A percentile compares a stretch with the other conserved stretches of the same genome.
Evolutionary conservation across 2,113 vertebrate genomes (phyloP).

Genomic region (Lethenteron reissneri): DNA sequence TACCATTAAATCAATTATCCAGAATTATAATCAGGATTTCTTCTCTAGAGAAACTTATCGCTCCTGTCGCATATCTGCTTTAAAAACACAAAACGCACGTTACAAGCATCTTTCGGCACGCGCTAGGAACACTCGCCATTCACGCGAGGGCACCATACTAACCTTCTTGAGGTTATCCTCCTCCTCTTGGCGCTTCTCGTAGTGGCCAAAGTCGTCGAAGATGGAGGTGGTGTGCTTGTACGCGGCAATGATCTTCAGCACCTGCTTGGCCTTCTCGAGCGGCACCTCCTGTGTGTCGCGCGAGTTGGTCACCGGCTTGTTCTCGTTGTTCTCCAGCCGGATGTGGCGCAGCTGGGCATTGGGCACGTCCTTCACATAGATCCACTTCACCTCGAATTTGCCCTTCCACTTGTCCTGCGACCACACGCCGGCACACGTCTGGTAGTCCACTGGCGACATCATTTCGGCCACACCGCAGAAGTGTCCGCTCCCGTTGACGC

Average conservation of each 20-base stretch:
- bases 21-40: too few relatives aligned
- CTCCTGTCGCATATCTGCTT: too few relatives aligned
- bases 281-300: slow-evolving; percentile 99
- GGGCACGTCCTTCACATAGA: slow-evolving; percentile 99
- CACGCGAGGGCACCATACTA: slow-evolving; percentile 14
- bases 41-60: too few relatives aligned
- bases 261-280: slow-evolving; percentile 94
- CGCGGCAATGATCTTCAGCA: slow-evolving; percentile 98
- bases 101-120: too few relatives aligned
- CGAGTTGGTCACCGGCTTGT: slow-evolving; percentile 99
- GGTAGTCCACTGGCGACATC: slow-evolving; percentile 93
- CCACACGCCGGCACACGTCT: slow-evolving; percentile 91
- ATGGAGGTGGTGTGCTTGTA: slow-evolving; percentile 99
- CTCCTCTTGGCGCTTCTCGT: slow-evolving; percentile 98
- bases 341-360: slow-evolving; percentile 98
- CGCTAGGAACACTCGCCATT: too few relatives aligned
- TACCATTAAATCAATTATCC: too few relatives aligned
- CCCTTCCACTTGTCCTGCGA: slow-evolving; percentile 99
- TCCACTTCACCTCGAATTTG: slow-evolving; percentile 95
- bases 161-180: slow-evolving; percentile 99
- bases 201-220: slow-evolving; percentile 99
- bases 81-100: too few relatives aligned
- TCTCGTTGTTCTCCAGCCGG: slow-evolving; percentile 98
- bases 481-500: slow-evolving; percentile 90
- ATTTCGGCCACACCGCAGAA: slow-evolving; percentile 98